Conservation (phyloP, 2,797 vertebrate species). For the Botia almorhae region DNA sequence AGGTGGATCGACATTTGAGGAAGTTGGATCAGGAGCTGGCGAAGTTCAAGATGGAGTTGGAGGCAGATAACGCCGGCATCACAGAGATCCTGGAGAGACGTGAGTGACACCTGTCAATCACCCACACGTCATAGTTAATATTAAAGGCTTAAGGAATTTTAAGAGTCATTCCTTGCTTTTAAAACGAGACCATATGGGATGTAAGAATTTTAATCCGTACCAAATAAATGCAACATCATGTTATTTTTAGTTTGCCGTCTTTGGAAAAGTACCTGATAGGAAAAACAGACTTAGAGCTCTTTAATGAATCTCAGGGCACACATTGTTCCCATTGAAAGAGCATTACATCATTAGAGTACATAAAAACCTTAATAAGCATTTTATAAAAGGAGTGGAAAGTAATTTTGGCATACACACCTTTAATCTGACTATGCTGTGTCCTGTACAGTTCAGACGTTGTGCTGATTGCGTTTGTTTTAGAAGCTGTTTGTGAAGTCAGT, state of each 20-base stretch:
- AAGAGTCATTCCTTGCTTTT: not conserved
- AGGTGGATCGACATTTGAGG: constrained; percentile 97
- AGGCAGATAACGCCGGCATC: constrained; percentile 98
- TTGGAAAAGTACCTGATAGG: no score
- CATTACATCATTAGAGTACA: not conserved
- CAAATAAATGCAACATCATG: not conserved
- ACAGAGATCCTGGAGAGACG: constrained; percentile 97
- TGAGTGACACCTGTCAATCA: constrained; percentile 72
- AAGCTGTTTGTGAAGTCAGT: not conserved
- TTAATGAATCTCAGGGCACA: no score
- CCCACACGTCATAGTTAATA: not conserved
- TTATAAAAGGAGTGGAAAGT: no score
- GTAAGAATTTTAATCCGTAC: not conserved
- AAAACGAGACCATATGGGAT: not conserved
- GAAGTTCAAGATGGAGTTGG: constrained; percentile 99
- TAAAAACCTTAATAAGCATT: not conserved
- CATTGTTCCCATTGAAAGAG: no score
- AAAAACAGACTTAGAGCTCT: no score
- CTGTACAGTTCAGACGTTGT: not conserved
- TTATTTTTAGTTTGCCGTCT: no score
- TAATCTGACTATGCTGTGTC: not conserved
- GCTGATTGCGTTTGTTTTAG: not conserved
- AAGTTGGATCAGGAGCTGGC: constrained; percentile 98
- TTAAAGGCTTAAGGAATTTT: not conserved
- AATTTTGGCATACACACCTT: not conserved